Percentiles rank a stretch among this genome's conserved stretches.
Conservation (phyloP, 2,888 invertebrate species). For the Drosophila engyochracea region DNA sequence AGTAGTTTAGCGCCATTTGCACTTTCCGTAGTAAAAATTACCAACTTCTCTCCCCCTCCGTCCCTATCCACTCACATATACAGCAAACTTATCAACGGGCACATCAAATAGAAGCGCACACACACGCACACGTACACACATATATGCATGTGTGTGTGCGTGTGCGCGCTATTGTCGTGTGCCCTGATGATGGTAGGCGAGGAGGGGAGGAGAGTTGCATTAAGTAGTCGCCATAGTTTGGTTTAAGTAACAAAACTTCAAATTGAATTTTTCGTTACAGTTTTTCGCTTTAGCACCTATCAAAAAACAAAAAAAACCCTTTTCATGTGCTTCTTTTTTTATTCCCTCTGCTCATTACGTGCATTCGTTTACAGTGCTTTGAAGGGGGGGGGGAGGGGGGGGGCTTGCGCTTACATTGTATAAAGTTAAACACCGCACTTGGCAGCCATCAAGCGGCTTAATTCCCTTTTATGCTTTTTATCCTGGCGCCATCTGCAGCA, state of each 20-base stretch:
- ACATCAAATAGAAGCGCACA: conserved; percentile 47
- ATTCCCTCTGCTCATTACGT: conserved; percentile 61
- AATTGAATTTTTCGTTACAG: conserved; percentile 77
- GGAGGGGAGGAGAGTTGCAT: conserved; percentile 58
- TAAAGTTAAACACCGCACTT: conserved; percentile 55
- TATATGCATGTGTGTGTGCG: conserved; percentile 5
- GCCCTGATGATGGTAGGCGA: conserved; percentile 43
- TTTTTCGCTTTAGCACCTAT: conserved; percentile 78
- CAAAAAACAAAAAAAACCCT: conserved; percentile 61
- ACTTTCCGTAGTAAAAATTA: conserved; percentile 81
- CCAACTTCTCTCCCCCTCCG: background rate
- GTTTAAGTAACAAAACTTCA: conserved; percentile 81
- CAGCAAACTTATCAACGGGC: conserved; percentile 69
- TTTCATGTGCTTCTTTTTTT: conserved; percentile 46
- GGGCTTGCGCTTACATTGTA: conserved; percentile 58
- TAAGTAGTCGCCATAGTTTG: conserved; percentile 78
- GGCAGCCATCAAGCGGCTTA: conserved; percentile 57
- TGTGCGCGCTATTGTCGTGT: conserved; percentile 31
- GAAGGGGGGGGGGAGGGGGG: background rate
- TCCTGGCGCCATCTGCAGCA: background rate
- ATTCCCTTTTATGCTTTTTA: conserved; percentile 38
- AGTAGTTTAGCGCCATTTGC: conserved; percentile 80
- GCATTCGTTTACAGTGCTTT: conserved; percentile 1
- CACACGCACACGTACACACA: conserved; percentile 14
- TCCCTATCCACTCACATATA: conserved; percentile 25